Percentiles rank a stretch among this genome's conserved stretches.
These are phyloP conservation scores for Prunella strophiata DNA, from an alignment of 2,797 vertebrate species.

Conservation along the genomic window DNA sequence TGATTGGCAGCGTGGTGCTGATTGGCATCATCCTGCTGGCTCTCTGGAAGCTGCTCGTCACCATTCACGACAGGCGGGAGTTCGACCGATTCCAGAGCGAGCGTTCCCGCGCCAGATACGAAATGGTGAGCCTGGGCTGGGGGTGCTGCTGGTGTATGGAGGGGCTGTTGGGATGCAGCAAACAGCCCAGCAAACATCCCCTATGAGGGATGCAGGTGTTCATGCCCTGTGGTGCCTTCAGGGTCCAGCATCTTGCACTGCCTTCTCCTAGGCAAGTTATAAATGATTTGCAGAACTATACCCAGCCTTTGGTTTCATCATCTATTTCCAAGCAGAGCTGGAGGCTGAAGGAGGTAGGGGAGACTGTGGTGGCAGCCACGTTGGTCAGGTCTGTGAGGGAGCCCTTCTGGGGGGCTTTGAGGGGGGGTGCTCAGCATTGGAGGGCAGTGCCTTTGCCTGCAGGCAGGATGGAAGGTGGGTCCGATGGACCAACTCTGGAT, in stretches of 20 bases:
- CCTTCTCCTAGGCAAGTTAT: background rate
- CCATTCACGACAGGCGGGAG: slow-evolving; percentile 91
- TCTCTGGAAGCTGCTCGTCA: slow-evolving; percentile 93
- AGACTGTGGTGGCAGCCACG: background rate
- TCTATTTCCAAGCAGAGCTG: background rate
- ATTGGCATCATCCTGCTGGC: slow-evolving; percentile 83
- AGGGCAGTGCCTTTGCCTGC: background rate
- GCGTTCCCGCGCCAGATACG: slow-evolving; percentile 90
- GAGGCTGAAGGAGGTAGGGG: background rate
- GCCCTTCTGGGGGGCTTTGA: background rate
- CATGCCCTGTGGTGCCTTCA: background rate
- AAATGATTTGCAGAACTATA: background rate
- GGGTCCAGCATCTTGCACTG: accelerated
- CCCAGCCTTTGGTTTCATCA: background rate
- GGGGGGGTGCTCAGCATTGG: background rate
- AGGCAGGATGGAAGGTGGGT: background rate
- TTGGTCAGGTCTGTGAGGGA: background rate
- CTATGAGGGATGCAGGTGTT: background rate
- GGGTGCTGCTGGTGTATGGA: background rate
- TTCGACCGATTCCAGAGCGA: slow-evolving; percentile 94
- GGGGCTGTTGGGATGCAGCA: no score
- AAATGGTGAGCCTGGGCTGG: slow-evolving; percentile 84
- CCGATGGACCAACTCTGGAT: background rate
- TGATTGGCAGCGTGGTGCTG: slow-evolving; percentile 82
- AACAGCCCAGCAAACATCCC: no score